These are phyloP conservation scores for Limnothrissa miodon DNA, from an alignment of 2,113 vertebrate species.

Conservation along the genomic window DNA sequence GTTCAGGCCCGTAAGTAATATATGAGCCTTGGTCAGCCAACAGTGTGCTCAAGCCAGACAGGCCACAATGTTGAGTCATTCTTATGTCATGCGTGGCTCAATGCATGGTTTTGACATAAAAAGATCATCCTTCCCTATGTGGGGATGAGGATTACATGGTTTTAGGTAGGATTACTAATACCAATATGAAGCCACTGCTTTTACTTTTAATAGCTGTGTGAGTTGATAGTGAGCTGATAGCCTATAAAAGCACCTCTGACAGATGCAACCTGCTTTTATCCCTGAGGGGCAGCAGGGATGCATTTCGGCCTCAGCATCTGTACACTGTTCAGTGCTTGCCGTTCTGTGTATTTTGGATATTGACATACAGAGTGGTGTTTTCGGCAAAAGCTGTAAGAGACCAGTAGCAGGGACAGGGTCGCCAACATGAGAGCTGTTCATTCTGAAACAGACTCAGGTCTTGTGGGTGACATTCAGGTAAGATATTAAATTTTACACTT, in stretches of 20 bases:
- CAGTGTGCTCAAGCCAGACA: not conserved
- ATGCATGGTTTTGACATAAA: conserved; percentile 39
- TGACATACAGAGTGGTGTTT: not conserved
- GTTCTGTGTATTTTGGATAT: not conserved
- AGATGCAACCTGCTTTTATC: conserved; percentile 36
- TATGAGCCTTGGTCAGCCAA: not conserved
- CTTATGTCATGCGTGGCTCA: not conserved
- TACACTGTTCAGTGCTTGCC: not conserved
- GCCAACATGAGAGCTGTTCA: not conserved
- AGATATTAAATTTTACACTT: not conserved
- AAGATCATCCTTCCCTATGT: conserved; percentile 55
- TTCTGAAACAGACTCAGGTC: not conserved
- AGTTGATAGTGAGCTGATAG: conserved; percentile 60
- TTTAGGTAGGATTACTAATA: conserved; percentile 68
- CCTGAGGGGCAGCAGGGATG: conserved; percentile 34
- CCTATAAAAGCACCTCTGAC: conserved; percentile 62
- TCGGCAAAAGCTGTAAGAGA: not conserved
- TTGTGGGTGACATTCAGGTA: not conserved
- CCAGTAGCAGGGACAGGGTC: not conserved
- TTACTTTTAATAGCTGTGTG: conserved; percentile 55
- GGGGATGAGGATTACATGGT: conserved; percentile 68
- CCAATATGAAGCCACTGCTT: conserved; percentile 43
- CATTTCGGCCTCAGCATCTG: conserved; percentile 23
- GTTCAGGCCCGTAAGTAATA: not conserved
- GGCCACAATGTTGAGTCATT: not conserved